phyloP scores from a whole-genome alignment of 2,797 vertebrate species.

The Poliocrania exsul region DNA sequence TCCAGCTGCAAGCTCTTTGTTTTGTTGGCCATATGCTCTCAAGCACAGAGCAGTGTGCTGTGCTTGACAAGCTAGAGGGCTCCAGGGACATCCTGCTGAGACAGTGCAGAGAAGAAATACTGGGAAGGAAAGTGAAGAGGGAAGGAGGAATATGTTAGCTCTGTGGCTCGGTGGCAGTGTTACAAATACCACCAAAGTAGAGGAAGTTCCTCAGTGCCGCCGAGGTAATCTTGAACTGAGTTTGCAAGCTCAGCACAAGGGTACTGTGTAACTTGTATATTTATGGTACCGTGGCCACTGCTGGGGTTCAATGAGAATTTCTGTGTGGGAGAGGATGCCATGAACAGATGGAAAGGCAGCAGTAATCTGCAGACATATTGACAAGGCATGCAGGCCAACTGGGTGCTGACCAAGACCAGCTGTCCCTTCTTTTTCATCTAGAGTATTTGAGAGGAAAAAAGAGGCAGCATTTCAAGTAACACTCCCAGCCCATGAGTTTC shows the following conservation, averaged over 20 bases:
- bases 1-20: constrained; percentile 30
- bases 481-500: not conserved
- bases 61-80: constrained; percentile 4
- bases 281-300: not conserved
- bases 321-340: not conserved
- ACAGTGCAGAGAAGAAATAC: not conserved
- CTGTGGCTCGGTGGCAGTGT: rapidly evolving
- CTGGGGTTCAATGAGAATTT: not conserved
- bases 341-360: constrained; percentile 50
- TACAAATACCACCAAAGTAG: not conserved
- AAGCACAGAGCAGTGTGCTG: not conserved
- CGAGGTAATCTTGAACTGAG: not conserved
- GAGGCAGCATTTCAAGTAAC: not conserved
- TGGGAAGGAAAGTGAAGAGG: not conserved
- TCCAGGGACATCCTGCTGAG: constrained; percentile 31
- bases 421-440: constrained; percentile 7
- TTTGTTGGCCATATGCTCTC: constrained; percentile 35
- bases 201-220: not conserved
- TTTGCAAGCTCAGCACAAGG: not conserved
- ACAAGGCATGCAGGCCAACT: not conserved
- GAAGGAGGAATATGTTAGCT: not conserved
- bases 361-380: constrained; percentile 3
- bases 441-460: not conserved
- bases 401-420: constrained; percentile 46
- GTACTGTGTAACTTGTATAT: not conserved